Evolutionary conservation across 1,140 invertebrate genomes (phyloP).

Genomic region (Drosophila teissieri): DNA sequence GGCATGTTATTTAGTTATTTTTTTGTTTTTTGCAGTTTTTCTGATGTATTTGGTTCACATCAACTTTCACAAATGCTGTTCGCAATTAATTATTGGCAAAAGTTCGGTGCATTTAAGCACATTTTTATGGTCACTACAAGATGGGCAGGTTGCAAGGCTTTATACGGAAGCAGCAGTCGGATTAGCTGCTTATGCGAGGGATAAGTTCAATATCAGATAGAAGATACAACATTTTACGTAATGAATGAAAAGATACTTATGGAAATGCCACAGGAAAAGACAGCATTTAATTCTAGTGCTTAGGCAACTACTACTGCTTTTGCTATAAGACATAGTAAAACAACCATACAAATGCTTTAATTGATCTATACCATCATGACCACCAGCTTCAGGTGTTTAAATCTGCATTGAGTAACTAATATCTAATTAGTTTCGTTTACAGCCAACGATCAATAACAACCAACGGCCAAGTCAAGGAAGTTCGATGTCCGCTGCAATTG

Average conservation of each 20-base stretch:
- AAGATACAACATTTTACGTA: too few relatives aligned
- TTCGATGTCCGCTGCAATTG: constrained; percentile 37
- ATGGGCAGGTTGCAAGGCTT: neutral
- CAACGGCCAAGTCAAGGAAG: constrained; percentile 46
- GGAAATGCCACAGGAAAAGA: too few relatives aligned
- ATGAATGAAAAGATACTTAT: too few relatives aligned
- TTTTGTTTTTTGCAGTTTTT: constrained; percentile 29
- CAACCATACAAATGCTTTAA: too few relatives aligned
- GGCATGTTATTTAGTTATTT: constrained; percentile 37
- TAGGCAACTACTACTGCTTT: too few relatives aligned
- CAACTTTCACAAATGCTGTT: constrained; percentile 70
- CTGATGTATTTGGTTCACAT: constrained; percentile 61
- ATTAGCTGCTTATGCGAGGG: neutral
- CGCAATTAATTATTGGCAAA: constrained; percentile 69
- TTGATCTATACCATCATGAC: too few relatives aligned
- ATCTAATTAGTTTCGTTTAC: neutral
- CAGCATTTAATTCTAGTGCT: too few relatives aligned
- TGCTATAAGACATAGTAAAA: too few relatives aligned
- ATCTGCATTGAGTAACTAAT: neutral
- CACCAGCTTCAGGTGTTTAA: too few relatives aligned
- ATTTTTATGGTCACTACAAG: constrained; percentile 54
- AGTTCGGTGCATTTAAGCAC: constrained; percentile 59
- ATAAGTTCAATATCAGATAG: neutral
- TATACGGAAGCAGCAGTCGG: neutral
- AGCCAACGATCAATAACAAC: constrained; percentile 3